Evolutionary conservation across 2,888 invertebrate species (phyloP).

Genomic region (Cylloceria caligata): DNA sequence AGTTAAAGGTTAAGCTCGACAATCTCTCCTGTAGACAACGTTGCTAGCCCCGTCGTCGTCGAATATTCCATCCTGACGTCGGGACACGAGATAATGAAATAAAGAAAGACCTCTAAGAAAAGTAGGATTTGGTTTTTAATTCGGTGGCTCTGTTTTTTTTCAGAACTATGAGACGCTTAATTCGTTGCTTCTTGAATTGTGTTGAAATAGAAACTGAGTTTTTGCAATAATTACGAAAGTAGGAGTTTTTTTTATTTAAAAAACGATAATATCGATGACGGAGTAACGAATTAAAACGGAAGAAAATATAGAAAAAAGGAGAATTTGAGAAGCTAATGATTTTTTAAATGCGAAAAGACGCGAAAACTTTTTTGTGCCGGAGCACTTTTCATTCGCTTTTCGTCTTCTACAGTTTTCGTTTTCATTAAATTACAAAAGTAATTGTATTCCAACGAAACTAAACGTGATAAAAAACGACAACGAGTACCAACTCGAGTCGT

Average conservation of each 20-base stretch:
- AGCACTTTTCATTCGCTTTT: neutral
- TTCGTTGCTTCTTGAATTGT: too few species aligned
- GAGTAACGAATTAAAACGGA: neutral
- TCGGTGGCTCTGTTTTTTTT: neutral
- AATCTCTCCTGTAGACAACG: conserved; percentile 61
- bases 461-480: conserved; percentile 9
- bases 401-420: conserved; percentile 11
- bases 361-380: neutral
- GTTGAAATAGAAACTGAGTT: too few species aligned
- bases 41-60: conserved; percentile 40
- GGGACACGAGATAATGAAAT: conserved; percentile 12
- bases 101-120: neutral
- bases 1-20: conserved; percentile 68
- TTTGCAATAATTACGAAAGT: too few species aligned
- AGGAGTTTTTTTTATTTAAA: too few species aligned
- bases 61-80: conserved; percentile 38
- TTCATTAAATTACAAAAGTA: conserved; percentile 37
- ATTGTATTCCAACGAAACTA: conserved; percentile 55
- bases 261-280: too few species aligned
- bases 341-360: neutral
- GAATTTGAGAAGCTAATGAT: neutral
- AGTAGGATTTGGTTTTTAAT: conserved; percentile 11
- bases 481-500: conserved; percentile 17
- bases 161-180: neutral
- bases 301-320: neutral